These are phyloP conservation scores for Myxocyprinus asiaticus DNA, from an alignment of 2,113 vertebrate species.

Conservation along the genomic window DNA sequence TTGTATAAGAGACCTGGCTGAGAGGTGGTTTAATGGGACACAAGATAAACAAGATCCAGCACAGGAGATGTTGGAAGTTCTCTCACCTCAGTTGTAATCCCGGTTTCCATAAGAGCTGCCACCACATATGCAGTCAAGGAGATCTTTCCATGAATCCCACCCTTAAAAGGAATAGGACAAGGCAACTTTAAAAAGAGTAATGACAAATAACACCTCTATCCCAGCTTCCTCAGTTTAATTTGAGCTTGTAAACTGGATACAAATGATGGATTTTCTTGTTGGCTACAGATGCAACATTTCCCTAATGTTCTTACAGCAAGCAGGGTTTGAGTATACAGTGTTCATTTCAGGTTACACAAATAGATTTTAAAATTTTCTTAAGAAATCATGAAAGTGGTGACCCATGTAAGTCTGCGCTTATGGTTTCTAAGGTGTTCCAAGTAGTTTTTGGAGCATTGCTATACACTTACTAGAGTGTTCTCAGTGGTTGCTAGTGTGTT, in stretches of 20 bases:
- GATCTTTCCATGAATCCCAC: constrained; percentile 89
- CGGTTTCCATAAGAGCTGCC: constrained; percentile 87
- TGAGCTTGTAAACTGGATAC: background rate
- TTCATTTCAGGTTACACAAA: too few relatives aligned
- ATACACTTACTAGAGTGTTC: too few relatives aligned
- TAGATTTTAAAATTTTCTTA: too few relatives aligned
- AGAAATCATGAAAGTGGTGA: too few relatives aligned
- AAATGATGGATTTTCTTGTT: too few relatives aligned
- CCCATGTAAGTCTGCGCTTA: too few relatives aligned
- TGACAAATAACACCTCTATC: constrained; percentile 15
- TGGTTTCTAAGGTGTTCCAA: too few relatives aligned
- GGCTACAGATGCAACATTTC: too few relatives aligned
- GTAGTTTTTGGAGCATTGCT: too few relatives aligned
- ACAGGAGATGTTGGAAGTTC: constrained; percentile 4
- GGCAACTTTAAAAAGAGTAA: background rate
- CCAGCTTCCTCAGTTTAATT: constrained; percentile 1
- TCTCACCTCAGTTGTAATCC: constrained; percentile 83
- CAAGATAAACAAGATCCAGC: background rate
- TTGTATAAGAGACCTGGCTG: constrained; percentile 5
- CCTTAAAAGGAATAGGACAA: constrained; percentile 66
- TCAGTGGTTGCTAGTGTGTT: too few relatives aligned
- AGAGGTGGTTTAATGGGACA: background rate
- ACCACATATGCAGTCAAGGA: constrained; percentile 90
- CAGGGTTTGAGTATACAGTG: too few relatives aligned
- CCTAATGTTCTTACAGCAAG: too few relatives aligned